Base-by-base conservation (phyloP, 1,140 invertebrate genomes). In the Teleopsis dalmanni region DNA sequence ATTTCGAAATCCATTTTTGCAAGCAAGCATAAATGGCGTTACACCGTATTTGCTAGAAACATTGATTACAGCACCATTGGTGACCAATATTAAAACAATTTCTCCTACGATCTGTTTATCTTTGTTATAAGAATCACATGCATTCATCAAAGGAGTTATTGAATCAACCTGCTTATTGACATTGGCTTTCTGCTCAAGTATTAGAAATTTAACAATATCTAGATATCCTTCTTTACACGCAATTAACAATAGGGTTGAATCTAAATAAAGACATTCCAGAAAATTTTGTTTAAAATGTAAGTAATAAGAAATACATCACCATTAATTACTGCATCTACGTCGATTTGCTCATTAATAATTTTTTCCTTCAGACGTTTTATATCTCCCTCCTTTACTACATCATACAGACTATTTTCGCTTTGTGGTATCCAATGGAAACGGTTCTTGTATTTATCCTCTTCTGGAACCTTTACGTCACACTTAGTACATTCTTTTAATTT, bases 11-110 rank as follows among this genome's bases (percentile, higher is more conserved):
- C 74, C 73, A 33, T 64, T 64, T 35, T 57, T 59, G n/a, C 72
- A 72, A 29, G 75, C 75, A 27, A 63, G 66, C 67, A 76, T 75
- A 23, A 77, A 67, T 11, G 75, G 69, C 23, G 70, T 76, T 46
- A 60, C 65, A 22, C 73, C 64, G 49, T 59, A 71, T 36, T 69
- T 69, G 53, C 75, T 69, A 0, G 62, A 61, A 0, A 60, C 55
- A 54, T 75, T 72, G 10, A 72, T 56, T 34, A 70, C 57, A 14
- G 62, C 62, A 3, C 57, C 57, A 37, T 67, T 41, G 0, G 34
- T 35, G 0, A 67, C 29, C 11, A 70, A 37, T 3, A 70, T 27
- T 1, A 56, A 50, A 3, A 65, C 66, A 11, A 69, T 36, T 40
- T 57, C 51, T 9, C 64, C 59, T 1, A 51, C 55, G 10, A 53